Evolutionary conservation across 2,888 invertebrate genomes (phyloP), one percentile per base, ranked within the genome.

Genomic region (Epirrhoe alternata): DNA sequence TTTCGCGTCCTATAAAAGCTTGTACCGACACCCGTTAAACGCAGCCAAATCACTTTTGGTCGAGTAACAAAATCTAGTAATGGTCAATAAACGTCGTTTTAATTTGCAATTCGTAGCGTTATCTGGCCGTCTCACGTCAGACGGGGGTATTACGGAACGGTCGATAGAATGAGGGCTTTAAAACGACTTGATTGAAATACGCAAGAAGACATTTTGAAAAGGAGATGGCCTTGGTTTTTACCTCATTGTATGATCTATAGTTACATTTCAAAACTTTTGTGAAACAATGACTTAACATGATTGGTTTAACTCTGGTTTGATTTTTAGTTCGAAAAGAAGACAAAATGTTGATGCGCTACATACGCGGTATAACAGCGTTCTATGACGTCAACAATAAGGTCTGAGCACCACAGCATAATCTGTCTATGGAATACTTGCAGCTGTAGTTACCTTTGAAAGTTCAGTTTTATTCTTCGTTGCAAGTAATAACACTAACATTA

Each of bases 21-120:
- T 67, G 70, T 63, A 57, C 62, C 54, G 56, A 63, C 62, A 64
- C 67, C 68, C 68, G 69, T 75, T 70, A 79, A 76, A 66, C 67
- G 62, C 42, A 70, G 72, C 75, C 75, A 71, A 83, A 86, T 84
- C 79, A 81, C 80, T 83, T 80, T 81, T 76, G 76, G 75, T 74
- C 70, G 71, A 77, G 79, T 76, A 82, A 81, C 83, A 82, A 83
- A 86, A 84, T 78, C 70, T 73, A 74, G 74, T 83, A 84, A 85
- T 78, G 84, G 84, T 82, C 84, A 83, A 86, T 87, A 88, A 88
- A 87, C 77, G 83, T 82, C 81, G 78, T 82, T 86, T 87, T 86
- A 86, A 87, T 87, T 86, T 82, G 84, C 84, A 80, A 83, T 86
- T 84, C 79, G 77, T 72, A 72, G 75, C 74, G 78, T 79, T 86